A percentile compares a stretch with the other conserved stretches of the same genome.
Conservation (phyloP, 2,888 invertebrate genomes). For the Drosophila demipolita region DNA sequence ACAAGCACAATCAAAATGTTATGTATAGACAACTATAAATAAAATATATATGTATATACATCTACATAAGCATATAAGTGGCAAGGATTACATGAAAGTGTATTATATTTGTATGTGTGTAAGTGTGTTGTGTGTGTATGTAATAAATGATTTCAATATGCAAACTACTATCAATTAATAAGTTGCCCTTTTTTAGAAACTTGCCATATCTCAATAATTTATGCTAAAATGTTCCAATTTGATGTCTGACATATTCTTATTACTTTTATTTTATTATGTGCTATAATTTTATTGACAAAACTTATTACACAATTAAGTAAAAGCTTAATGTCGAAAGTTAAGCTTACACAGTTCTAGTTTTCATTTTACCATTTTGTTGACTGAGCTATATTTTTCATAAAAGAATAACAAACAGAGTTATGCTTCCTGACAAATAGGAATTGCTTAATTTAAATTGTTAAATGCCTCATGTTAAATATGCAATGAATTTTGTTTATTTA, state of each 20-base stretch:
- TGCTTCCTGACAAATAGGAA: neutral
- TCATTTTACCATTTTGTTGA: neutral
- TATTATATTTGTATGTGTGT: neutral
- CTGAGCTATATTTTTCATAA: neutral
- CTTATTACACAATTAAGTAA: neutral
- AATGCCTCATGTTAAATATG: slow-evolving; percentile 21
- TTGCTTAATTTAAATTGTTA: slow-evolving; percentile 4
- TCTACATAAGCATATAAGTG: slow-evolving; percentile 48
- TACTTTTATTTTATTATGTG: neutral
- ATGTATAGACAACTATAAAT: slow-evolving; percentile 67
- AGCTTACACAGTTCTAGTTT: neutral
- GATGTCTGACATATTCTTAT: neutral
- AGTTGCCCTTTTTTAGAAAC: neutral
- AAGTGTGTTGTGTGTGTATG: neutral
- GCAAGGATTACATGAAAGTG: slow-evolving; percentile 31
- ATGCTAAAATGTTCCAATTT: neutral
- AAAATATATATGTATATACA: slow-evolving; percentile 49
- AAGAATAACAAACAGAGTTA: neutral
- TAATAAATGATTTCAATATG: neutral
- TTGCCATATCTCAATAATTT: neutral
- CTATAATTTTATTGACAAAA: neutral
- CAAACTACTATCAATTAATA: neutral
- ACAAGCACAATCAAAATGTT: slow-evolving; percentile 42
- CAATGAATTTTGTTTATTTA: slow-evolving; percentile 6
- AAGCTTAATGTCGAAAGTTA: neutral